These are phyloP conservation scores for Xenus cinereus DNA, from an alignment of 2,113 vertebrate species.

Conservation along the genomic window DNA sequence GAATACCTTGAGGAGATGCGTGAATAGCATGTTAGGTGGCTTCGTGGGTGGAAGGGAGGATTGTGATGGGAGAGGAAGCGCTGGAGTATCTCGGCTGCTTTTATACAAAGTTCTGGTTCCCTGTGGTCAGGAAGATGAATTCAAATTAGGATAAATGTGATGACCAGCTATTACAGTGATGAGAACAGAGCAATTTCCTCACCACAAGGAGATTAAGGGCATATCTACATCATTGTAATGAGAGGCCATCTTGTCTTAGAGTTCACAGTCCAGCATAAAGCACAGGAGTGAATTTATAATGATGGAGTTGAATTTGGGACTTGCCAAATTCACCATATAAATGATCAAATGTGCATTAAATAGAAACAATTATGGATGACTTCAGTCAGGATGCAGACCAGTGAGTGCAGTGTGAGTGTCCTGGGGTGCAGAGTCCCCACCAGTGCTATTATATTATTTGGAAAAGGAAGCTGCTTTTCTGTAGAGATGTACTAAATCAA, in stretches of 20 bases:
- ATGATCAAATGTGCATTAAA: not conserved
- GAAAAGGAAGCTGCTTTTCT: not conserved
- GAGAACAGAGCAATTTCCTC: not conserved
- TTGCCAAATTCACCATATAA: not conserved
- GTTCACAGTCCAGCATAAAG: not conserved
- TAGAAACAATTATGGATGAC: not conserved
- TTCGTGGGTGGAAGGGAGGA: not conserved
- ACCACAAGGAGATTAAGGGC: not conserved
- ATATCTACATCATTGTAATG: not conserved
- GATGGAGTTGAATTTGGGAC: not conserved
- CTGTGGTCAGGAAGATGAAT: not conserved
- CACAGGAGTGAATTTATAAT: not conserved
- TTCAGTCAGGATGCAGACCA: not conserved
- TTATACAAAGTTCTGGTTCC: not conserved
- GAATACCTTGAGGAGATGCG: not conserved
- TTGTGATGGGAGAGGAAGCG: not conserved
- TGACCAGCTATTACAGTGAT: not conserved
- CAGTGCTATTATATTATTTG: rapidly evolving
- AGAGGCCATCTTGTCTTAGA: not conserved
- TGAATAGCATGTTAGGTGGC: not conserved
- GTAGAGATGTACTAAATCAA: not conserved
- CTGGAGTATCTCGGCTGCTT: not conserved
- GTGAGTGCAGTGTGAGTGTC: rapidly evolving
- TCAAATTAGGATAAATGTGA: not conserved
- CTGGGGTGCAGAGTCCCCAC: rapidly evolving